Percentiles rank a stretch among this genome's conserved stretches.
Evolutionary conservation across 2,888 invertebrate species (phyloP).

Genomic region (Euspilapteryx auroguttella): DNA sequence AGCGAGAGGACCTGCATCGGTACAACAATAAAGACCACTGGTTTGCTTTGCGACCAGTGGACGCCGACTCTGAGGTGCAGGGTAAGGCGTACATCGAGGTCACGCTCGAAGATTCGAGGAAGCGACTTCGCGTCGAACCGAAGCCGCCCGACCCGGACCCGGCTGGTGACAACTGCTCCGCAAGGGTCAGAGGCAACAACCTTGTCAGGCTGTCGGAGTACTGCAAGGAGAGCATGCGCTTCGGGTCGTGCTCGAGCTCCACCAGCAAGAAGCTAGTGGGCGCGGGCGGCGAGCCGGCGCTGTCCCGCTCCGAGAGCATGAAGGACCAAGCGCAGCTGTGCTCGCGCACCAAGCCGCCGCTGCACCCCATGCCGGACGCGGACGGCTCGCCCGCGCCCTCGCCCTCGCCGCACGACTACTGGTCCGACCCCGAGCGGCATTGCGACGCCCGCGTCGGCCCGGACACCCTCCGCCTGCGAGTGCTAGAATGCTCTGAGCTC

Average conservation of each 20-base stretch:
- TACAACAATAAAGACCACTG: slow-evolving; percentile 93
- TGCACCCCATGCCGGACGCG: slow-evolving; percentile 43
- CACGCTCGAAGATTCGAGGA: slow-evolving; percentile 64
- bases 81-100: slow-evolving; percentile 87
- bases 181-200: slow-evolving; percentile 37
- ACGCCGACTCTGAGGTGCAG: slow-evolving; percentile 89
- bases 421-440: slow-evolving; percentile 53
- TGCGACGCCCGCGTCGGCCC: slow-evolving; percentile 44
- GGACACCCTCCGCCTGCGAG: slow-evolving; percentile 62
- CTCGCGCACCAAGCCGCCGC: slow-evolving; percentile 34
- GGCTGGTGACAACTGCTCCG: slow-evolving; percentile 24
- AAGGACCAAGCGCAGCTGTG: slow-evolving; percentile 47
- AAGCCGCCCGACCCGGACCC: slow-evolving; percentile 46
- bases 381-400: slow-evolving; percentile 26
- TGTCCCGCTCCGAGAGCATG: slow-evolving; percentile 50
- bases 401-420: slow-evolving; percentile 52
- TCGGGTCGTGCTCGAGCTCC: slow-evolving; percentile 50
- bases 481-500: slow-evolving; percentile 85
- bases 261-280: slow-evolving; percentile 45
- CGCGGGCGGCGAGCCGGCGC: slow-evolving; percentile 37
- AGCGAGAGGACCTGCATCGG: slow-evolving; percentile 81
- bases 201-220: slow-evolving; percentile 45
- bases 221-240: slow-evolving; percentile 49
- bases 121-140: slow-evolving; percentile 52
- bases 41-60: slow-evolving; percentile 84